A percentile compares a stretch with the other conserved stretches of the same genome.
Conservation (phyloP, 2,888 invertebrate genomes). For the Hedya salicella region DNA sequence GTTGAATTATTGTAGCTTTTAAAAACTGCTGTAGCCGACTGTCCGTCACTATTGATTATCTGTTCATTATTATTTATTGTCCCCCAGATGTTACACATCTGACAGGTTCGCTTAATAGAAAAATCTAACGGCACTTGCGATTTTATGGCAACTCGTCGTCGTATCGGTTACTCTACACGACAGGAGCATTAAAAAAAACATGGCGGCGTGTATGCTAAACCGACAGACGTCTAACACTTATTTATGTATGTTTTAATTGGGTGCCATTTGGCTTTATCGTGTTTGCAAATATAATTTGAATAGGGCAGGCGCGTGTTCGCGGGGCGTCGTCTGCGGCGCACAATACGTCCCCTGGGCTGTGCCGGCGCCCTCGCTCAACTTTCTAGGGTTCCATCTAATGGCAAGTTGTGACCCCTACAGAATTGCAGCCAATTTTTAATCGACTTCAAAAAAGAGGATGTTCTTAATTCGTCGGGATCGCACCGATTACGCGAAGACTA, state of each 20-base stretch:
- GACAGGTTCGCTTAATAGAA: slow-evolving; percentile 40
- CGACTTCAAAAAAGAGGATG: no score
- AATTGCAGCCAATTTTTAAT: no score
- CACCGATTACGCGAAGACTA: no score
- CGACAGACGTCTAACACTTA: slow-evolving; percentile 39
- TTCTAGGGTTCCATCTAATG: not conserved
- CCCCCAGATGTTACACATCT: slow-evolving; percentile 34
- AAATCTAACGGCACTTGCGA: slow-evolving; percentile 34
- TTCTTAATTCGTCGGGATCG: no score
- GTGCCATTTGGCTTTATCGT: slow-evolving; percentile 42
- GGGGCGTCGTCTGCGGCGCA: slow-evolving; percentile 23
- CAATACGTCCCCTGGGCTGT: slow-evolving; percentile 42
- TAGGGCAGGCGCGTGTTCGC: slow-evolving; percentile 24
- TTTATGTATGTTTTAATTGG: slow-evolving; percentile 38
- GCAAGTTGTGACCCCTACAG: no score
- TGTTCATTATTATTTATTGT: slow-evolving; percentile 41
- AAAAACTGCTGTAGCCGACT: slow-evolving; percentile 2
- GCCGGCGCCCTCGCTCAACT: slow-evolving; percentile 49
- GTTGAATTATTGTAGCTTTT: no score
- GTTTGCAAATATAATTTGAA: slow-evolving; percentile 40
- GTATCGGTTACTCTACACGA: slow-evolving; percentile 13
- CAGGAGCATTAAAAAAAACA: slow-evolving; percentile 15
- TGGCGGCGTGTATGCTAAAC: slow-evolving; percentile 17
- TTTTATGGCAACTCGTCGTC: slow-evolving; percentile 24
- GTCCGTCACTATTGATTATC: slow-evolving; percentile 36